Conservation (phyloP, 2,113 vertebrate species). For the Erythrolamprus reginae region DNA sequence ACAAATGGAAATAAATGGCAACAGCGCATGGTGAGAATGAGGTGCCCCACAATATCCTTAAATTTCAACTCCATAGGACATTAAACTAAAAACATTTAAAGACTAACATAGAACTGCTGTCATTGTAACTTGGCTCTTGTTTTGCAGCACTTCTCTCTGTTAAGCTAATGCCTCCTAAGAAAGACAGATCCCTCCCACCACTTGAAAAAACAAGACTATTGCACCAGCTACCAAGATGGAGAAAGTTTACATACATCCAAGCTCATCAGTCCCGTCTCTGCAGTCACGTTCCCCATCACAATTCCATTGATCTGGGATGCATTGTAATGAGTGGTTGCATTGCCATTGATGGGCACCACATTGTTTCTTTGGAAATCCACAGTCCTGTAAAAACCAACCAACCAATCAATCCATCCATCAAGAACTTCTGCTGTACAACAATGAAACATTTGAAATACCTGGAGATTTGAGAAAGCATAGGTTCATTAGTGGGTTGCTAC, state of each 20-base stretch:
- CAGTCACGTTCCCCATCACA: constrained; percentile 83
- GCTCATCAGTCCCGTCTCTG: constrained; percentile 75
- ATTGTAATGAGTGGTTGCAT: constrained; percentile 68
- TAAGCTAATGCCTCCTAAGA: not conserved
- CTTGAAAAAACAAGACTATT: not conserved
- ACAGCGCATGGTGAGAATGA: no score
- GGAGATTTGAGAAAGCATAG: not conserved
- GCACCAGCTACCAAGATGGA: not conserved
- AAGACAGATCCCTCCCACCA: not conserved
- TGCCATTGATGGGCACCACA: constrained; percentile 75
- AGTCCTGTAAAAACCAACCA: constrained; percentile 63
- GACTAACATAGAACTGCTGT: not conserved
- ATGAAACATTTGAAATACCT: not conserved
- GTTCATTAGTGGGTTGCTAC: no score
- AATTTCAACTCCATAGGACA: not conserved
- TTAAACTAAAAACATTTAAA: not conserved
- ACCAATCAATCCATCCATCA: not conserved
- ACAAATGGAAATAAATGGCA: no score
- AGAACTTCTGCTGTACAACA: not conserved
- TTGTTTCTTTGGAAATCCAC: constrained; percentile 26
- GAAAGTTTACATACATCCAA: constrained; percentile 80
- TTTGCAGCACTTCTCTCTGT: not conserved
- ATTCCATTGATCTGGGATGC: constrained; percentile 77
- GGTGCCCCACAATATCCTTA: no score
- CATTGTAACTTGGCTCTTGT: not conserved